These are phyloP conservation scores for Caretta caretta DNA, from an alignment of 2,113 vertebrate genomes.

Conservation along the genomic window DNA sequence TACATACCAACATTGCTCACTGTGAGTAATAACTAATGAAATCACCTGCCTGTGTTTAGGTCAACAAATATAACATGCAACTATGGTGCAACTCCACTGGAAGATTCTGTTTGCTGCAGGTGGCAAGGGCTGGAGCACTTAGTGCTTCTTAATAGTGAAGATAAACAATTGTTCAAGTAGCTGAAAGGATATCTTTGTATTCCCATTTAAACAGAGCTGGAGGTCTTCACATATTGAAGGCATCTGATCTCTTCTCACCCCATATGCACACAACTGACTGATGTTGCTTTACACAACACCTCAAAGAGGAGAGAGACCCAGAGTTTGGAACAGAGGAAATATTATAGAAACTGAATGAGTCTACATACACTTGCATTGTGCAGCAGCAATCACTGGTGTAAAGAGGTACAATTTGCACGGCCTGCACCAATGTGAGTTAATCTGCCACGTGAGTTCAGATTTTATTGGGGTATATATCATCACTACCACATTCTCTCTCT, in stretches of 20 bases:
- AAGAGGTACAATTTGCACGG: fast-evolving
- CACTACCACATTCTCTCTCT: neutral
- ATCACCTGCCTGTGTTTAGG: neutral
- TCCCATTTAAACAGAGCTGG: neutral
- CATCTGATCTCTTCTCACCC: neutral
- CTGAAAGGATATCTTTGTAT: neutral
- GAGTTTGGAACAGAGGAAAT: neutral
- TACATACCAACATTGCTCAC: neutral
- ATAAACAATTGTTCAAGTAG: neutral
- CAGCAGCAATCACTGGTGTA: neutral
- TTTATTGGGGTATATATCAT: fast-evolving
- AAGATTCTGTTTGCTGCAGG: neutral
- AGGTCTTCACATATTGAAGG: neutral
- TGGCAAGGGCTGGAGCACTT: neutral
- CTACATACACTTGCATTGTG: no score
- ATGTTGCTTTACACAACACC: neutral
- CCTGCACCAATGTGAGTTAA: neutral
- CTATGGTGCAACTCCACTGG: neutral
- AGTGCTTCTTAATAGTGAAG: neutral
- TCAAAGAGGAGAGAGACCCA: neutral
- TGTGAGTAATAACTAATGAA: neutral
- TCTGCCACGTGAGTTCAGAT: fast-evolving
- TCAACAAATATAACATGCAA: neutral
- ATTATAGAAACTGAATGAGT: neutral
- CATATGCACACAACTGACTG: neutral